Evolutionary conservation across 2,888 invertebrate species (phyloP), one percentile per base, ranked within the genome.

Genomic region (Kryphioiulus occultus): DNA sequence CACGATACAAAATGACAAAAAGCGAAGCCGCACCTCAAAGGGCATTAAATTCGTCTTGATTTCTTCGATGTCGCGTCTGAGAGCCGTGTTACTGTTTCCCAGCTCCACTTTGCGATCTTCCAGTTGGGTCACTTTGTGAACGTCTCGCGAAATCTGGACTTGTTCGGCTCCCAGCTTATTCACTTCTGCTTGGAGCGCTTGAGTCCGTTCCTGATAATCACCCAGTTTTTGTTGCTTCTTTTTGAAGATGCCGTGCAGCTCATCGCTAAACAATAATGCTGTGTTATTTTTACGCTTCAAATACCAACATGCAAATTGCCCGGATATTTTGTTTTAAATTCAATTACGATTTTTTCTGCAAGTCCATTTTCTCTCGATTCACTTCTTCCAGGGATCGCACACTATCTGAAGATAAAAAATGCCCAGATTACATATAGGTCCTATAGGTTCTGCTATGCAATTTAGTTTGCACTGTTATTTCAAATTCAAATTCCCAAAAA

Each of bases 271-370:
- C 10, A 68, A 87, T 39, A n/a, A 59, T n/a, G 3, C 59, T 15
- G 15, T 12, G 59, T n/a, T n/a, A 19, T 59, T n/a, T n/a, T 15
- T 4, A 19, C 4, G 19, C 19, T 9, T n/a, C n/a, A n/a, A n/a
- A n/a, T n/a, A n/a, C n/a, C n/a, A n/a, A n/a, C n/a, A n/a, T n/a
- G n/a, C n/a, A n/a, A n/a, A n/a, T n/a, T 59, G 19, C n/a, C 19
- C 19, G 19, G 53, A 17, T n/a, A n/a, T n/a, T n/a, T n/a, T n/a
- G n/a, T n/a, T n/a, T n/a, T n/a, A 59, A 59, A 59, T 59, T 0
- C 2, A 1, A 85, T 88, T 30, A 88, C 88, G 59, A 59, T n/a
- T 88, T 30, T 68, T 47, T 22, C 59, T 88, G 44, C 7, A 88
- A 42, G 15, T 35, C 59, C 7, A 17, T 15, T 59, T 88, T 88